Conservation (phyloP, 2,888 invertebrate species). For the Microctonus hyperodae region DNA sequence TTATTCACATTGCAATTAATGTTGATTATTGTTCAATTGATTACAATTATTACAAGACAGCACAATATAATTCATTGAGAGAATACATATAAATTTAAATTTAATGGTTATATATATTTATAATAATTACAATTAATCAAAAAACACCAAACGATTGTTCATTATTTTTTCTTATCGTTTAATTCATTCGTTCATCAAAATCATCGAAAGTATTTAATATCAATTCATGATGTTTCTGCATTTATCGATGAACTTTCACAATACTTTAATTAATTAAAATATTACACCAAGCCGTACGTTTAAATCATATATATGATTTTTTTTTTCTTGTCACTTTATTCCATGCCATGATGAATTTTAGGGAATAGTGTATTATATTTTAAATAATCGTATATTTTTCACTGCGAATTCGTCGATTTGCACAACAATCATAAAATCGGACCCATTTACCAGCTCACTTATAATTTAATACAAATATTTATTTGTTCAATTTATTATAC, state of each 20-base stretch:
- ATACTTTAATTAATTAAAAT: too few species aligned
- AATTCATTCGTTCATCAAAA: too few species aligned
- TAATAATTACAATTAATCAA: too few species aligned
- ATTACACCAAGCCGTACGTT: too few species aligned
- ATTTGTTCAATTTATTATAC: background rate
- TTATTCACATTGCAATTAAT: background rate
- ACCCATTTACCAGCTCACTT: slow-evolving; percentile 62
- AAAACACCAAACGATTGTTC: too few species aligned
- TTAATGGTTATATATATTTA: too few species aligned
- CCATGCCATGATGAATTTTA: background rate
- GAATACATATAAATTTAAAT: background rate
- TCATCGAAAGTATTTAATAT: too few species aligned
- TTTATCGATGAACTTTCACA: too few species aligned
- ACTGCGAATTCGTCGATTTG: slow-evolving; percentile 22
- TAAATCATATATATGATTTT: too few species aligned
- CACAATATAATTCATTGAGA: background rate
- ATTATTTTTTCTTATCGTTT: background rate
- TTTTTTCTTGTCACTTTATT: background rate
- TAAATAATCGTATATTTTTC: background rate
- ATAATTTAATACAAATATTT: slow-evolving; percentile 34
- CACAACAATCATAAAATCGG: slow-evolving; percentile 55
- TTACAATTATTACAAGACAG: background rate
- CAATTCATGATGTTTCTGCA: too few species aligned
- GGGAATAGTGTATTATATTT: background rate
- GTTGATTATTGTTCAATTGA: background rate